A percentile compares a stretch with the other conserved stretches of the same genome.
Evolutionary conservation across 2,113 vertebrate species (phyloP).

Genomic region (Ardeotis arabs): DNA sequence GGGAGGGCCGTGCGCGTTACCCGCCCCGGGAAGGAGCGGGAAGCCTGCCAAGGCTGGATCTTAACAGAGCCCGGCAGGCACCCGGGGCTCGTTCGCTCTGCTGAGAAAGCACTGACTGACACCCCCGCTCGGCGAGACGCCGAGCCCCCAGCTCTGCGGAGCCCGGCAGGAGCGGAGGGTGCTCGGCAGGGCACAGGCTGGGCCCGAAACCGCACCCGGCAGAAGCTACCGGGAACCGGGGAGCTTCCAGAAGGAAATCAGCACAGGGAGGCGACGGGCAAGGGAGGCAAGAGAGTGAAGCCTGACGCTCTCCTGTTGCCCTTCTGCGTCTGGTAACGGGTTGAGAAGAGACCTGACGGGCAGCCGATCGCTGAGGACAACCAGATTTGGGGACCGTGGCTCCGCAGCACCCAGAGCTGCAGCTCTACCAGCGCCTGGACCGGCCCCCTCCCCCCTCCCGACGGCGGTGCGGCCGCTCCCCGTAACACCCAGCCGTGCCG

Average conservation of each 20-base stretch:
- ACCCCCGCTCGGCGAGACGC: accelerated
- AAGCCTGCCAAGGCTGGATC: background rate
- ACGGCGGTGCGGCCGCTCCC: accelerated
- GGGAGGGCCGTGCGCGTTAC: background rate
- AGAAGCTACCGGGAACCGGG: accelerated
- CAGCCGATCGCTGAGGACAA: accelerated
- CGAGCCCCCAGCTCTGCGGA: accelerated
- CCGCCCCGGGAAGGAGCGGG: background rate
- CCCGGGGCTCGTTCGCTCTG: background rate
- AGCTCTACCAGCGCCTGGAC: background rate
- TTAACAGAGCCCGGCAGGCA: background rate
- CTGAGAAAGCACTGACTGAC: background rate
- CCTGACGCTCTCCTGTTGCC: background rate
- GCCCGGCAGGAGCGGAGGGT: accelerated
- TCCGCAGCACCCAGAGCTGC: background rate
- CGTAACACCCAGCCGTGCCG: accelerated
- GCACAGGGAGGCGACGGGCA: background rate
- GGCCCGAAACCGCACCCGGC: background rate
- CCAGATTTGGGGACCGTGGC: accelerated
- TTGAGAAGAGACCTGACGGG: accelerated
- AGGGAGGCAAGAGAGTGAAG: background rate
- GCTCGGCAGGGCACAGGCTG: background rate
- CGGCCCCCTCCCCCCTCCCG: background rate
- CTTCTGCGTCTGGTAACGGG: accelerated
- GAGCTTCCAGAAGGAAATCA: background rate